Base-by-base conservation (phyloP, 2,797 vertebrate genomes). In the Rhinatrema bivittatum region DNA sequence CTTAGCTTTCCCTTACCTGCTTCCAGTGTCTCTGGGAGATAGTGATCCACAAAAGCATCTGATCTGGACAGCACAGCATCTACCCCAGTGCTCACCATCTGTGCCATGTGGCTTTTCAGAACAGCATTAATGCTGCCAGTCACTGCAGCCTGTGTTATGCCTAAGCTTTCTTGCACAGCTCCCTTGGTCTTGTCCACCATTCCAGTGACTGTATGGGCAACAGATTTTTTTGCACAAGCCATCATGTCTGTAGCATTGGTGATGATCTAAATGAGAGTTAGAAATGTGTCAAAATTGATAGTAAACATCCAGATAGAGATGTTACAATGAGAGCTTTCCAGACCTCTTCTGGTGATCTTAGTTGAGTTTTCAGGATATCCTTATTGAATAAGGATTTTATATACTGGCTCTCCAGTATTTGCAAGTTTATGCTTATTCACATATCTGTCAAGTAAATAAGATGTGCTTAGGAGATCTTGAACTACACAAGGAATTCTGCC, bases 41-140 rank as follows among this genome's bases (percentile, higher is more conserved):
- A 96, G 31, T 85, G 88, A 39, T 98, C 93, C 57, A 98, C 77
- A 47, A 96, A 74, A 5, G 51, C 76, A 69, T 98, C 93, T 0
- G 91, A 95, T 7, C 69, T 89, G 20, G 70, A 85, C 35, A 97
- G 80, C 0, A 90, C 93, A 3, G 73, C 81, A 54, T 93, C 84
- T 47, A 94, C 62, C 1, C 90, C 63, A 1, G 56, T 89, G 77
- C 73, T 92, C 63, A 97, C 56, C 32, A 91, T 50, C 7, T 55
- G 82, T 9, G 62, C 71, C 72, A 93, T 62, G 23, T 72, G 76
- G 65, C 91, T 94, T 20, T 83, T 85, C 62, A 93, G 62, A 39
- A 97, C 83, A 0, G 86, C 87, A 65, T 78, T 83, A 41, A 96
- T 80, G 8, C 91, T 71, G 32, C 70, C 89, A 6, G 32, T 88